Conservation (phyloP, 2,113 vertebrate genomes). For the Bagarius yarrelli region DNA sequence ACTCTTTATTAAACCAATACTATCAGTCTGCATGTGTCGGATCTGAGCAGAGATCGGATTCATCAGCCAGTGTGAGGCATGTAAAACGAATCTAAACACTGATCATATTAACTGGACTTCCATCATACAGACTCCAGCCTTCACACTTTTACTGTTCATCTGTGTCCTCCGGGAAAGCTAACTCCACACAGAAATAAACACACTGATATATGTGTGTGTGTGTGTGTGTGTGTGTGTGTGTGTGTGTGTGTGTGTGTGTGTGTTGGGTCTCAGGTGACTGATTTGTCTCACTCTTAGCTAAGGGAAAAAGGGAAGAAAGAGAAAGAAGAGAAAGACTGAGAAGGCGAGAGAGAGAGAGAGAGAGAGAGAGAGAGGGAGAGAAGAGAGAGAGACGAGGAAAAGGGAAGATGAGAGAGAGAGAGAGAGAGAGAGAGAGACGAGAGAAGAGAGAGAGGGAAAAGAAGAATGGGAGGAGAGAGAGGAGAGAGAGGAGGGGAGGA, state of each 20-base stretch:
- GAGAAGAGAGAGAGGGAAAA: too few species aligned
- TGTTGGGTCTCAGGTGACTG: constrained; percentile 21
- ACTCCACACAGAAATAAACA: constrained; percentile 42
- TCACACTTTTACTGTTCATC: background rate
- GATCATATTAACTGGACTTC: constrained; percentile 6
- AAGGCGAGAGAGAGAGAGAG: too few species aligned
- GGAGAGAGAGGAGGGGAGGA: too few species aligned
- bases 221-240: constrained; percentile 4
- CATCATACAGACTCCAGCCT: background rate
- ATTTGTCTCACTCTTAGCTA: constrained; percentile 25
- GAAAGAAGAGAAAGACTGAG: too few species aligned
- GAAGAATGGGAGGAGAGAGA: too few species aligned
- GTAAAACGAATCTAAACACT: constrained; percentile 7
- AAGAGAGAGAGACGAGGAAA: too few species aligned
- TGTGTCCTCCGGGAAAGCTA: constrained; percentile 24
- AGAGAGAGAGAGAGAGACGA: too few species aligned
- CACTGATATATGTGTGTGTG: background rate
- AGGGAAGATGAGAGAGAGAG: too few species aligned
- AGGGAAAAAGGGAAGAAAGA: constrained; percentile 18
- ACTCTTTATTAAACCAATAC: constrained; percentile 8
- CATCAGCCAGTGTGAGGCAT: background rate
- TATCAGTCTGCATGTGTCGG: background rate
- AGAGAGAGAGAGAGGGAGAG: too few species aligned
- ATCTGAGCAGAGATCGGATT: background rate
- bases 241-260: background rate